These are phyloP conservation scores for Rhinogobio ventralis DNA, from an alignment of 2,797 vertebrate genomes.

Conservation along the genomic window DNA sequence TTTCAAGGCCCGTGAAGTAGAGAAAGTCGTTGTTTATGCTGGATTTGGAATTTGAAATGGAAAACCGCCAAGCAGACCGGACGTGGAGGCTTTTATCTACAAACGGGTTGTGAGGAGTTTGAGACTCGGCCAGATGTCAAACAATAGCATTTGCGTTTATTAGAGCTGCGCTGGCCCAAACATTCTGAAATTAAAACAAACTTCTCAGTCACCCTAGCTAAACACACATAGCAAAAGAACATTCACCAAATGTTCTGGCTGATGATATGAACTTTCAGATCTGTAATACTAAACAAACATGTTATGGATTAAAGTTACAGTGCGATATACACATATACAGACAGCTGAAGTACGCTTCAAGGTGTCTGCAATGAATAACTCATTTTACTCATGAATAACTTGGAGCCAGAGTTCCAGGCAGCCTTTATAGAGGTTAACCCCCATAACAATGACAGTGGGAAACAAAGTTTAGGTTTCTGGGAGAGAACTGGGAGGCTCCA, in stretches of 20 bases:
- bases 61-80: not conserved
- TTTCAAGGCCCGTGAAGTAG: not conserved
- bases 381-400: slow-evolving; percentile 25
- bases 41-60: slow-evolving; percentile 12
- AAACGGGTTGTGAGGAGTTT: slow-evolving; percentile 27
- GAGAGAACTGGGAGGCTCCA: slow-evolving; percentile 17
- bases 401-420: not conserved
- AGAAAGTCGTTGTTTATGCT: slow-evolving; percentile 6
- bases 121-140: slow-evolving; percentile 36
- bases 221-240: not conserved
- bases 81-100: slow-evolving; percentile 38
- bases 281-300: slow-evolving; percentile 1
- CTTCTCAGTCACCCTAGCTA: slow-evolving; percentile 9
- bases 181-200: slow-evolving; percentile 39
- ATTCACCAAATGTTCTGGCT: slow-evolving; percentile 8
- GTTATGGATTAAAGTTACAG: slow-evolving; percentile 21
- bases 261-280: slow-evolving; percentile 9
- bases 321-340: slow-evolving; percentile 1
- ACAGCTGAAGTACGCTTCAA: not conserved
- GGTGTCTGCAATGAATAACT: not conserved
- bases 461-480: slow-evolving; percentile 54
- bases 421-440: slow-evolving; percentile 2
- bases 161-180: slow-evolving; percentile 37
- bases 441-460: slow-evolving; percentile 50
- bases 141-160: slow-evolving; percentile 43